A percentile compares a stretch with the other conserved stretches of the same genome.
These are phyloP conservation scores for Oryzaephilus surinamensis DNA, from an alignment of 1,140 invertebrate species.

Conservation along the genomic window DNA sequence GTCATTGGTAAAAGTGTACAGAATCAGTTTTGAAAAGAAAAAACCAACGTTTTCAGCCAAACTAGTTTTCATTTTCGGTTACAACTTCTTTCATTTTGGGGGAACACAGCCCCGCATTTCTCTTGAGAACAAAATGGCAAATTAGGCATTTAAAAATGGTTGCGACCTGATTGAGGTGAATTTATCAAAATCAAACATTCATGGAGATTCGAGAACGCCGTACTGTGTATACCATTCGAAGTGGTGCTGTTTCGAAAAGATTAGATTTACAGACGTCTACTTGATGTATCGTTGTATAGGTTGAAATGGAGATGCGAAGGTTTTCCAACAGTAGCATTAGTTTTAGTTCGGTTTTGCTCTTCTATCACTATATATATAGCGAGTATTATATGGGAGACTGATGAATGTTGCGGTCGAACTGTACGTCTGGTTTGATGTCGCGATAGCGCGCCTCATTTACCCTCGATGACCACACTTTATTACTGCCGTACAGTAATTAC, in stretches of 20 bases:
- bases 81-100: too few species aligned
- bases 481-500: conserved; percentile 14
- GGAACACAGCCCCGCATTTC: too few species aligned
- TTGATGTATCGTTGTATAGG: conserved; percentile 13
- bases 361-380: too few species aligned
- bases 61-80: too few species aligned
- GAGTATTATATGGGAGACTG: conserved; percentile 10
- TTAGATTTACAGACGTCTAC: conserved; percentile 9
- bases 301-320: too few species aligned
- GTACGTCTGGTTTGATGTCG: conserved; percentile 20
- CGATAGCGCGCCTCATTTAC: conserved; percentile 28
- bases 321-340: too few species aligned
- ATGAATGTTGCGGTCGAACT: conserved; percentile 18
- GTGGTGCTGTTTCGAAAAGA: conserved; percentile 5
- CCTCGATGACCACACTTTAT: conserved; percentile 29
- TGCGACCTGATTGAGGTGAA: conserved; percentile 9
- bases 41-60: too few species aligned
- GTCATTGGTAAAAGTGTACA: background rate
- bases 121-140: too few species aligned
- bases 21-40: background rate
- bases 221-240: too few species aligned
- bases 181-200: conserved; percentile 11
- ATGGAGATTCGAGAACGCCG: conserved; percentile 6
- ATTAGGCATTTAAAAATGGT: conserved; percentile 7
- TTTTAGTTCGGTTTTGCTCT: too few species aligned